Evolutionary conservation across 2,113 vertebrate genomes (phyloP).

Genomic region (Poeciliopsis turrubarensis): DNA sequence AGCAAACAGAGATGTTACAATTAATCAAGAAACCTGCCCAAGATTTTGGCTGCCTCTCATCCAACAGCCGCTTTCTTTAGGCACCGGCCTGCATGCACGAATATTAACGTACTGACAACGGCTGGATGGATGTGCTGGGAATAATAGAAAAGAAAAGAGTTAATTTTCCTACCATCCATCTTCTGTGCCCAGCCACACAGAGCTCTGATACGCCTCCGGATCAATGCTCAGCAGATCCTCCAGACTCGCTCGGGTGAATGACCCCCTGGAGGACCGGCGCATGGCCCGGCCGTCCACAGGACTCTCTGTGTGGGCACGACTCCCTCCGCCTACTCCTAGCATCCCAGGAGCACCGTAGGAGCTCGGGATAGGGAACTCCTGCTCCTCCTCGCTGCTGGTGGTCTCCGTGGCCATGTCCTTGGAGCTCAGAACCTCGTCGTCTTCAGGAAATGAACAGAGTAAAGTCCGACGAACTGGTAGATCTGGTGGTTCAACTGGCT

Average conservation of each 20-base stretch:
- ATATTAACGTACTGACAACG: not conserved
- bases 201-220: conserved; percentile 95
- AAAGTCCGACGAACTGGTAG: not conserved
- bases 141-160: not conserved
- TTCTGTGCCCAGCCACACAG: conserved; percentile 97
- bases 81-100: not conserved
- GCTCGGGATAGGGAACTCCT: conserved; percentile 86
- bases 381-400: conserved; percentile 97
- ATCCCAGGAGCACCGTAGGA: conserved; percentile 76
- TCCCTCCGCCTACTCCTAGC: conserved; percentile 49
- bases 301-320: conserved; percentile 80
- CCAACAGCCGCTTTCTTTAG: not conserved
- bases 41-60: not conserved
- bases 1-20: conserved; percentile 2
- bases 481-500: not conserved
- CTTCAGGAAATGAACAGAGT: conserved; percentile 62
- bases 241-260: conserved; percentile 93
- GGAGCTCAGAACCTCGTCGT: conserved; percentile 89
- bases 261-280: conserved; percentile 91
- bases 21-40: not conserved
- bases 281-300: conserved; percentile 90
- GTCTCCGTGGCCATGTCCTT: conserved; percentile 92
- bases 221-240: conserved; percentile 95
- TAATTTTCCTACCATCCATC: conserved; percentile 87
- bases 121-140: not conserved